Evolutionary conservation across 2,888 invertebrate species (phyloP).

Genomic region (Falcaria lacertinaria): DNA sequence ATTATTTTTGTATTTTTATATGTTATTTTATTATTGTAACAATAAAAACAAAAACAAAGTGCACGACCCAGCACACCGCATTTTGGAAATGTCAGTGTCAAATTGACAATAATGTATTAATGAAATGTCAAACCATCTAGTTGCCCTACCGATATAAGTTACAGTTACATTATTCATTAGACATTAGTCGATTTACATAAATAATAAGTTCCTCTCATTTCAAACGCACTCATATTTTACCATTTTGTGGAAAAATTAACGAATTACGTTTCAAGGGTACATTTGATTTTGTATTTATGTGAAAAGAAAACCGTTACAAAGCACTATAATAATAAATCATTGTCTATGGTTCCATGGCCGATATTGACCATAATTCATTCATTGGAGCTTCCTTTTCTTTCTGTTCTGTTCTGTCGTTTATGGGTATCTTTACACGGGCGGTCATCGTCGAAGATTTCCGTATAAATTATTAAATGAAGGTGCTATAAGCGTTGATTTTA

Average conservation of each 20-base stretch:
- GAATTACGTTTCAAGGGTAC: too few species aligned
- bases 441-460: conserved; percentile 69
- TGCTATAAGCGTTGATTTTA: conserved; percentile 78
- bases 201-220: too few species aligned
- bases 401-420: conserved; percentile 68
- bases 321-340: conserved; percentile 14
- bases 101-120: too few species aligned
- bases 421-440: conserved; percentile 67
- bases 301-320: too few species aligned
- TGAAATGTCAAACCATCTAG: too few species aligned
- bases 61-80: background rate
- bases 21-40: background rate
- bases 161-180: too few species aligned
- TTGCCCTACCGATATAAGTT: too few species aligned
- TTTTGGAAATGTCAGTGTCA: background rate
- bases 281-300: too few species aligned
- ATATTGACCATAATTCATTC: conserved; percentile 65
- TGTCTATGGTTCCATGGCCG: conserved; percentile 61
- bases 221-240: too few species aligned
- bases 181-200: too few species aligned
- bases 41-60: conserved; percentile 2
- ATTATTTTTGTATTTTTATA: background rate
- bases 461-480: conserved; percentile 77
- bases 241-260: too few species aligned
- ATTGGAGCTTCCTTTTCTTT: conserved; percentile 68